These are phyloP conservation scores for Trichomalopsis sarcophagae DNA, from an alignment of 1,140 invertebrate species.

Conservation along the genomic window DNA sequence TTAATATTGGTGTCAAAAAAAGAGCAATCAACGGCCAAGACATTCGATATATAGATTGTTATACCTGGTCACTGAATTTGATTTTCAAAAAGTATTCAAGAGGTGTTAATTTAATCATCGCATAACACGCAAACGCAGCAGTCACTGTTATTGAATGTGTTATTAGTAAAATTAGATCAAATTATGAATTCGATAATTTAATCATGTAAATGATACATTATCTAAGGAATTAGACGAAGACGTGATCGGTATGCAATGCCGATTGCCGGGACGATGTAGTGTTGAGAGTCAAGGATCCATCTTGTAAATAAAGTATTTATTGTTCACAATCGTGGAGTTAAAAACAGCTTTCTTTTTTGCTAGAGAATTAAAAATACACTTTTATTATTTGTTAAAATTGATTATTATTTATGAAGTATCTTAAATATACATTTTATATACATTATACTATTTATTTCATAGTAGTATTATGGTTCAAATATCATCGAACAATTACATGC, in stretches of 20 bases:
- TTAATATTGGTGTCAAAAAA: background rate
- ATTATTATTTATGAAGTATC: slow-evolving; percentile 46
- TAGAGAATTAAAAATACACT: slow-evolving; percentile 36
- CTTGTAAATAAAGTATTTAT: slow-evolving; percentile 70
- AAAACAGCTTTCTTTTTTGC: slow-evolving; percentile 33
- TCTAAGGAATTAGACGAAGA: slow-evolving; percentile 2
- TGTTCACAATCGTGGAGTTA: slow-evolving; percentile 52
- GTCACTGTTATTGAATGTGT: slow-evolving; percentile 9
- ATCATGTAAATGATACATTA: slow-evolving; percentile 32
- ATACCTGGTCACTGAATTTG: slow-evolving; percentile 19
- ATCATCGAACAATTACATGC: slow-evolving; percentile 57
- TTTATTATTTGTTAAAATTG: slow-evolving; percentile 48
- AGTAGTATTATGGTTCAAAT: slow-evolving; percentile 50
- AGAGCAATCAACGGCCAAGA: background rate
- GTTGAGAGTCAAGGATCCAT: slow-evolving; percentile 34
- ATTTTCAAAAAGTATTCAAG: slow-evolving; percentile 15
- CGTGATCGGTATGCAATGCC: slow-evolving; percentile 6
- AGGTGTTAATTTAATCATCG: slow-evolving; percentile 23
- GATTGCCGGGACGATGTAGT: slow-evolving; percentile 7
- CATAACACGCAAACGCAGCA: background rate
- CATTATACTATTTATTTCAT: slow-evolving; percentile 54
- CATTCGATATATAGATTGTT: slow-evolving; percentile 4
- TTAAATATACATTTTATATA: slow-evolving; percentile 53
- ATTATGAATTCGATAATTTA: slow-evolving; percentile 34
- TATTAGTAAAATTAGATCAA: slow-evolving; percentile 42